phyloP scores from a whole-genome alignment of 1,140 invertebrate genomes.

The Scaptomyza montana region DNA sequence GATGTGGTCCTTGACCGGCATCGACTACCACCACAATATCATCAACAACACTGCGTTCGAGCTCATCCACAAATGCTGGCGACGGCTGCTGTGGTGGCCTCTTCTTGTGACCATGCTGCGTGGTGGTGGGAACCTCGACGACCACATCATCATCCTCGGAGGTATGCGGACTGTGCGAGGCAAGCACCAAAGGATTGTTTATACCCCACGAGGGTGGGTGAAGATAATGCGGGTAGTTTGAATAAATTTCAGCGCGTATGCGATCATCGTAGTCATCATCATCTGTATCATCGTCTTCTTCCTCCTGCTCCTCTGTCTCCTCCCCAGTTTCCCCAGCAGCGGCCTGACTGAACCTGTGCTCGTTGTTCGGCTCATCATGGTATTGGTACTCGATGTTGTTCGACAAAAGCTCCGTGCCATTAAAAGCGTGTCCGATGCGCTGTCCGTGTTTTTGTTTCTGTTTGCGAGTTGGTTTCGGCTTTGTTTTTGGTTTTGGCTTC shows the following conservation, averaged over 20 bases:
- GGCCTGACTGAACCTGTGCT: slow-evolving; percentile 3
- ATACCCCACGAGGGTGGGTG: slow-evolving; percentile 81
- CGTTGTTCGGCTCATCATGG: slow-evolving; percentile 62
- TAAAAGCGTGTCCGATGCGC: slow-evolving; percentile 40
- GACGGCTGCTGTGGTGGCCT: slow-evolving; percentile 8
- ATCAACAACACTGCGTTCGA: slow-evolving; percentile 57
- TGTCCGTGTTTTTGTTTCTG: slow-evolving; percentile 46
- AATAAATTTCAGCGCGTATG: slow-evolving; percentile 82
- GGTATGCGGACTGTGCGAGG: slow-evolving; percentile 78
- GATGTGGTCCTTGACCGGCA: slow-evolving; percentile 42
- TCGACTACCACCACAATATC: slow-evolving; percentile 76
- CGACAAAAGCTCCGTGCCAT: slow-evolving; percentile 64
- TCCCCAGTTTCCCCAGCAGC: slow-evolving; percentile 13
- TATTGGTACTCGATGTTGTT: slow-evolving; percentile 76
- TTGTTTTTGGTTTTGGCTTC: slow-evolving; percentile 63
- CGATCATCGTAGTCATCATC: slow-evolving; percentile 82
- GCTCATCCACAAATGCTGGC: slow-evolving; percentile 35
- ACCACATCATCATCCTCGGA: slow-evolving; percentile 77
- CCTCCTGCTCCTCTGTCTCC: slow-evolving; percentile 23
- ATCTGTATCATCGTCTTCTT: slow-evolving; percentile 61
- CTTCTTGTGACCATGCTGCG: slow-evolving; percentile 38
- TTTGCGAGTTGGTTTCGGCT: slow-evolving; percentile 48
- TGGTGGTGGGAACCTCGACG: slow-evolving; percentile 52
- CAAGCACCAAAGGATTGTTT: slow-evolving; percentile 79
- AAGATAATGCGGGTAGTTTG: slow-evolving; percentile 81